These are phyloP conservation scores for Acleris sparsana DNA, from an alignment of 2,888 invertebrate species.

Conservation along the genomic window DNA sequence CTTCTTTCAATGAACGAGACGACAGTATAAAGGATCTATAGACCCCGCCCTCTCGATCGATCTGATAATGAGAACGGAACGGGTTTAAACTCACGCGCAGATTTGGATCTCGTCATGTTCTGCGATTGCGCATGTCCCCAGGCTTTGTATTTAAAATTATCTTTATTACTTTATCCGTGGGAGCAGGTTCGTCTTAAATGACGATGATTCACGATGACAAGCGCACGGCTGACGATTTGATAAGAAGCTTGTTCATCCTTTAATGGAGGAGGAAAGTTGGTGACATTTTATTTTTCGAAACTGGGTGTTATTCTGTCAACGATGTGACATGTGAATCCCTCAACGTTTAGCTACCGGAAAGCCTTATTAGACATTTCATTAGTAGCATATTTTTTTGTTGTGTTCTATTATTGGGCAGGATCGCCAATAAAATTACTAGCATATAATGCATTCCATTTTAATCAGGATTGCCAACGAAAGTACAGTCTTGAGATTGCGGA, in stretches of 20 bases:
- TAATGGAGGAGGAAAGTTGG: too few species aligned
- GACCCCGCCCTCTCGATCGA: constrained; percentile 39
- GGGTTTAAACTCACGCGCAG: constrained; percentile 31
- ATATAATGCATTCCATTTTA: too few species aligned
- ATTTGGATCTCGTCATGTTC: constrained; percentile 35
- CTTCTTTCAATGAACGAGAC: constrained; percentile 4
- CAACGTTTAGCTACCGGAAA: too few species aligned
- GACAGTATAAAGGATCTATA: constrained; percentile 27
- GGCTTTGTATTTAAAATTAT: constrained; percentile 36
- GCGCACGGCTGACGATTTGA: neutral
- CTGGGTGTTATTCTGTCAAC: too few species aligned
- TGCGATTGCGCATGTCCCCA: constrained; percentile 31
- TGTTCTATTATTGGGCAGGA: too few species aligned
- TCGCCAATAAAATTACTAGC: too few species aligned
- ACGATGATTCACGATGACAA: constrained; percentile 27
- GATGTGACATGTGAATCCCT: too few species aligned
- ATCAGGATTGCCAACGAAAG: too few species aligned
- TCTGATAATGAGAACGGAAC: constrained; percentile 36
- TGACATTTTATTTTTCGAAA: too few species aligned
- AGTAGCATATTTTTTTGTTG: too few species aligned
- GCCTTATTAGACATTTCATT: too few species aligned
- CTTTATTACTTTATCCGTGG: constrained; percentile 35
- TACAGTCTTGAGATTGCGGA: too few species aligned
- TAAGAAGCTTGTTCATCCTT: neutral
- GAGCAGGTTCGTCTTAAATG: constrained; percentile 24